Evolutionary conservation across 2,888 invertebrate genomes (phyloP).

Genomic region (Boloria euphrosyne): DNA sequence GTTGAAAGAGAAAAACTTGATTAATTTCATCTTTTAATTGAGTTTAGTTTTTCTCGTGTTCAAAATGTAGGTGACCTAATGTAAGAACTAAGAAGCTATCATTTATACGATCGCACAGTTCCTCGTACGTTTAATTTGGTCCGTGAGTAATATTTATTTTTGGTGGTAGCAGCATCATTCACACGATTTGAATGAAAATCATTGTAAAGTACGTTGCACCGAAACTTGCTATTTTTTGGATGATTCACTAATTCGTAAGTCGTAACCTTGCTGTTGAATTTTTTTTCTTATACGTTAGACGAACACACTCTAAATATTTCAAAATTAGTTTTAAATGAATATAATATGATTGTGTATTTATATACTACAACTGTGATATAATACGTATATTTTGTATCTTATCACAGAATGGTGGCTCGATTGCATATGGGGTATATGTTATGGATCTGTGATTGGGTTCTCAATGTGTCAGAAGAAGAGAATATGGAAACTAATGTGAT

Average conservation of each 20-base stretch:
- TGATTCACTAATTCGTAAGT: constrained; percentile 37
- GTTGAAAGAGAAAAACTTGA: too few relatives aligned
- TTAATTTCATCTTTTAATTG: too few relatives aligned
- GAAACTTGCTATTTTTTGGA: constrained; percentile 33
- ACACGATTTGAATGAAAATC: constrained; percentile 41
- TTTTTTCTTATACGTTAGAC: background rate
- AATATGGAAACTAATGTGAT: too few relatives aligned
- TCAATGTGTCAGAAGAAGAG: too few relatives aligned
- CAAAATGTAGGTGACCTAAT: background rate
- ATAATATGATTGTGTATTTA: background rate
- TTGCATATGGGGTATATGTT: too few relatives aligned
- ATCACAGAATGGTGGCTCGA: too few relatives aligned
- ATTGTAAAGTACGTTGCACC: constrained; percentile 38
- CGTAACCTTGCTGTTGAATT: constrained; percentile 24
- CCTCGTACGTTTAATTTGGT: constrained; percentile 41
- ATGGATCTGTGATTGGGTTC: too few relatives aligned
- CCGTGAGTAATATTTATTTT: constrained; percentile 47
- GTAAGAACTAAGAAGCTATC: background rate
- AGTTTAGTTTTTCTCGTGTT: too few relatives aligned
- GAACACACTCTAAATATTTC: background rate
- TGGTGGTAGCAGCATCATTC: constrained; percentile 33
- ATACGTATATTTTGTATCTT: too few relatives aligned
- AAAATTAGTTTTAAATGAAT: background rate
- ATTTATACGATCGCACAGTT: constrained; percentile 29
- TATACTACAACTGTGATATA: too few relatives aligned